Evolutionary conservation across 2,113 vertebrate species (phyloP).

Genomic region (Elephantulus edwardii): DNA sequence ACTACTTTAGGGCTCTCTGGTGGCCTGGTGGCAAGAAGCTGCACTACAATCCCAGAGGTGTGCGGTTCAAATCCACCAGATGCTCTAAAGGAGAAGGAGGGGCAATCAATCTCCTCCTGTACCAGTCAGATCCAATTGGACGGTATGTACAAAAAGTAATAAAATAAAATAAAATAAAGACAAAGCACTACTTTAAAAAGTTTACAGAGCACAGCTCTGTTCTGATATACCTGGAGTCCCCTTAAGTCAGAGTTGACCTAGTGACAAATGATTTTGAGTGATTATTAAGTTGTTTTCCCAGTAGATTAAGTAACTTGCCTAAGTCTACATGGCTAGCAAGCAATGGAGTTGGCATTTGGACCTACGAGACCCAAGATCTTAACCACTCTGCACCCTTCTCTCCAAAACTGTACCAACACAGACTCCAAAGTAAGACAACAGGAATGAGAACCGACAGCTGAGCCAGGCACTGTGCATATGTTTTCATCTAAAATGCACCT

Average conservation of each 20-base stretch:
- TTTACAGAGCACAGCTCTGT: background rate
- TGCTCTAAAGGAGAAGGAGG: too few species aligned
- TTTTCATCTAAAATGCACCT: background rate
- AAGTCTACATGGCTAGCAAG: background rate
- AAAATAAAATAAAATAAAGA: too few species aligned
- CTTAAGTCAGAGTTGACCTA: background rate
- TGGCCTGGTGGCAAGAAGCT: too few species aligned
- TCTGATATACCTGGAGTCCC: background rate
- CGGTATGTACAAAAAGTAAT: too few species aligned
- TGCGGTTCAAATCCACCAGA: too few species aligned
- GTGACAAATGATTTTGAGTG: background rate
- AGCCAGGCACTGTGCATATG: background rate
- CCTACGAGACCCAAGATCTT: background rate
- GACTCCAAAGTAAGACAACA: background rate
- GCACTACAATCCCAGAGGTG: too few species aligned
- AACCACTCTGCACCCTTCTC: background rate
- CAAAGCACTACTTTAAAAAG: too few species aligned
- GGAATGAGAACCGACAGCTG: background rate
- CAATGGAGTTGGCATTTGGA: background rate
- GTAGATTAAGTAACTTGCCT: constrained; percentile 17
- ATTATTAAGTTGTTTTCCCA: background rate
- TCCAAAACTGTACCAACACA: background rate
- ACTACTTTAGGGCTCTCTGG: too few species aligned
- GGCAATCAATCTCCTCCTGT: too few species aligned
- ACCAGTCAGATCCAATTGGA: too few species aligned